Conservation (phyloP, 2,888 invertebrate genomes). For the Yponomeuta sedellus region DNA sequence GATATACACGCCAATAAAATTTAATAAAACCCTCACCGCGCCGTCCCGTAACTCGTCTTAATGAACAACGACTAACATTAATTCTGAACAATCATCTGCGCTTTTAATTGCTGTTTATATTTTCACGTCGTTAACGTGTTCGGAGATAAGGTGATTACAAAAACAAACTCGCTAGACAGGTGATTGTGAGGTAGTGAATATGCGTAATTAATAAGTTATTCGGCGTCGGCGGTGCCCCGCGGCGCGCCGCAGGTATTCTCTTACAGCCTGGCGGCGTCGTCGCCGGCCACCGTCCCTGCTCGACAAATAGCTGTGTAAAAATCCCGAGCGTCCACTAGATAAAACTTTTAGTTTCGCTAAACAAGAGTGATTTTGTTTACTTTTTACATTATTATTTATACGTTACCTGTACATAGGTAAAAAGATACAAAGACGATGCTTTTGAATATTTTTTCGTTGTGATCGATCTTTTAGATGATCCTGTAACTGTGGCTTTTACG, state of each 20-base stretch:
- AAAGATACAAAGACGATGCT: too few species aligned
- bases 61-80: conserved; percentile 58
- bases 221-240: conserved; percentile 50
- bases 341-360: background rate
- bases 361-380: too few species aligned
- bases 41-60: conserved; percentile 39
- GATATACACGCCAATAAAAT: conserved; percentile 50
- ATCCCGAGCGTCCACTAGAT: background rate
- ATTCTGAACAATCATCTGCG: conserved; percentile 54
- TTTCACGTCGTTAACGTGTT: conserved; percentile 69
- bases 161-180: conserved; percentile 69
- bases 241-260: conserved; percentile 30
- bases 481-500: too few species aligned
- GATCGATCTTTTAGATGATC: too few species aligned
- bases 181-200: conserved; percentile 59
- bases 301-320: background rate
- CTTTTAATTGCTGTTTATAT: conserved; percentile 70
- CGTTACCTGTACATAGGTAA: too few species aligned
- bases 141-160: conserved; percentile 57
- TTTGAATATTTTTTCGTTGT: too few species aligned
- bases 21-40: conserved; percentile 59
- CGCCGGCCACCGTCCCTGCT: conserved; percentile 14
- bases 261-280: conserved; percentile 22
- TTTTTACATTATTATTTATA: too few species aligned
- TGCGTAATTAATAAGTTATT: conserved; percentile 69